Conservation (phyloP, 2,797 vertebrate species). For the Paratrypauchen microcephalus region DNA sequence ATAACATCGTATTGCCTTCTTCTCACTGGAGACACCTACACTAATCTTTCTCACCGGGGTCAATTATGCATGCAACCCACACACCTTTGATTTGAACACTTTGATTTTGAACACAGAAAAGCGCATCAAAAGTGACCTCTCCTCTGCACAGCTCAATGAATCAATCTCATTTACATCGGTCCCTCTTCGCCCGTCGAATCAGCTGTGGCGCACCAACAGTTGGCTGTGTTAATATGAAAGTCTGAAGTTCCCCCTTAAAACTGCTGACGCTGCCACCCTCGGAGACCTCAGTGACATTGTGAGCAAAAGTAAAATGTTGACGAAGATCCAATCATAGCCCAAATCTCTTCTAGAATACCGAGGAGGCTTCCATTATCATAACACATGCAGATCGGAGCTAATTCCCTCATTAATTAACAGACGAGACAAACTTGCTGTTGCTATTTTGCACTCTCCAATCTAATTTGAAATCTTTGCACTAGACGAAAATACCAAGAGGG, state of each 20-base stretch:
- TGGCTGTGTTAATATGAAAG: slow-evolving; percentile 27
- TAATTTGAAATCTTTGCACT: slow-evolving; percentile 17
- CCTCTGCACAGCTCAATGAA: slow-evolving; percentile 24
- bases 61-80: not conserved
- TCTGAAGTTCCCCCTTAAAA: slow-evolving; percentile 41
- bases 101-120: slow-evolving; percentile 10
- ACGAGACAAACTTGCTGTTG: slow-evolving; percentile 41
- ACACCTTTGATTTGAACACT: not conserved
- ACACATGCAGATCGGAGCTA: slow-evolving; percentile 38
- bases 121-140: slow-evolving; percentile 43
- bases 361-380: slow-evolving; percentile 48
- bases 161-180: slow-evolving; percentile 31
- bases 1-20: too few species aligned
- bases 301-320: slow-evolving; percentile 34
- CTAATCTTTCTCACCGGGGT: too few species aligned
- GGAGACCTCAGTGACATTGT: slow-evolving; percentile 32
- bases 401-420: slow-evolving; percentile 32
- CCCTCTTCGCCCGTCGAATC: slow-evolving; percentile 26
- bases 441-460: slow-evolving; percentile 37
- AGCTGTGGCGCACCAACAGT: slow-evolving; percentile 36
- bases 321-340: slow-evolving; percentile 45
- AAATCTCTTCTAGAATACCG: slow-evolving; percentile 15
- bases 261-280: slow-evolving; percentile 40
- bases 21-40: not conserved
- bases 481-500: slow-evolving; percentile 8